Conservation (phyloP, 2,113 vertebrate genomes). For the Peromyscus californicus region DNA sequence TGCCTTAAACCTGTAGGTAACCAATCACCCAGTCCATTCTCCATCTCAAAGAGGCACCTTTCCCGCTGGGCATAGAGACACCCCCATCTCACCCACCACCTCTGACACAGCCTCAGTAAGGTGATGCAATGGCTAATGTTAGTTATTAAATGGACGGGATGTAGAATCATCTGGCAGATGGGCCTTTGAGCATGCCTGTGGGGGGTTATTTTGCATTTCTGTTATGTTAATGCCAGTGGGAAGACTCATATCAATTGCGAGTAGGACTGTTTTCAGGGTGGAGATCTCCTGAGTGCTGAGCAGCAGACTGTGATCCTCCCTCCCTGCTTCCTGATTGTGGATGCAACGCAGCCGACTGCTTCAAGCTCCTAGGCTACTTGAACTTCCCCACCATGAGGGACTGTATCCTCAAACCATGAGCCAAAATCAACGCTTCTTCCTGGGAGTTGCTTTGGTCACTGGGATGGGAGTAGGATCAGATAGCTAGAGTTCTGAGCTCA, state of each 20-base stretch:
- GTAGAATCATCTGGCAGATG: too few species aligned
- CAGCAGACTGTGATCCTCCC: neutral
- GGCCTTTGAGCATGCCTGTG: neutral
- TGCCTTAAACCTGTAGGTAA: neutral
- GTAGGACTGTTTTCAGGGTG: neutral
- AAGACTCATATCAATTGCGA: neutral
- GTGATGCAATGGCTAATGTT: neutral
- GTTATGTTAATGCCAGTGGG: neutral
- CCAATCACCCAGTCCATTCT: neutral
- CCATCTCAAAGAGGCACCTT: neutral
- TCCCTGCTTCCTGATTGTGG: too few species aligned
- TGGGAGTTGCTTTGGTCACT: neutral
- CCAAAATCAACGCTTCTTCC: neutral
- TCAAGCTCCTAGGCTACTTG: neutral
- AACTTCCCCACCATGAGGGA: neutral
- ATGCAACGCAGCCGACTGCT: neutral
- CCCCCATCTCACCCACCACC: neutral
- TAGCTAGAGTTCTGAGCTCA: neutral
- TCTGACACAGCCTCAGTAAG: neutral
- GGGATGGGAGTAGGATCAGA: neutral
- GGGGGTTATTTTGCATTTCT: neutral
- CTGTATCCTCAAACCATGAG: neutral
- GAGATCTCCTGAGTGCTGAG: neutral
- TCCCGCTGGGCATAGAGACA: neutral
- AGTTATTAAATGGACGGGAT: neutral